phyloP scores from a whole-genome alignment of 2,113 vertebrate genomes.

The Barnardius zonarius region DNA sequence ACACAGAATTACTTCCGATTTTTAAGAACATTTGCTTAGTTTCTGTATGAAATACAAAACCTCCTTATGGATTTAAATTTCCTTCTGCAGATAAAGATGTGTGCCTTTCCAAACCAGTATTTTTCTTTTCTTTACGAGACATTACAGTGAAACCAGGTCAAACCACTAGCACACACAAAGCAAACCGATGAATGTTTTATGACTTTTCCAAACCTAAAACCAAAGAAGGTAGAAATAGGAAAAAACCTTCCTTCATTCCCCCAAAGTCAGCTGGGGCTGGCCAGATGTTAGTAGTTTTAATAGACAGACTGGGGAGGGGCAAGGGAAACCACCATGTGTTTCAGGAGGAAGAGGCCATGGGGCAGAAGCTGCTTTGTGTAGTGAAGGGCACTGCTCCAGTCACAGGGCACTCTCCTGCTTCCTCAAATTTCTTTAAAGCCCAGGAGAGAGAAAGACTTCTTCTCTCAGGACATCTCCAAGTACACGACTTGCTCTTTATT shows the following conservation, averaged over 20 bases:
- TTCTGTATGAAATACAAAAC: background rate
- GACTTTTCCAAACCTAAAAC: background rate
- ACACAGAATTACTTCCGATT: background rate
- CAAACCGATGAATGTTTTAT: background rate
- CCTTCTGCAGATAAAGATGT: background rate
- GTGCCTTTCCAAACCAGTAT: background rate
- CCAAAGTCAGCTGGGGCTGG: background rate
- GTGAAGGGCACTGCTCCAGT: background rate
- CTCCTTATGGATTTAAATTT: background rate
- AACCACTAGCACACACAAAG: background rate
- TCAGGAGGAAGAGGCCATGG: background rate
- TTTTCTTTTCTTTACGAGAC: background rate
- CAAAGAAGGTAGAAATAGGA: background rate
- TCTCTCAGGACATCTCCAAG: background rate
- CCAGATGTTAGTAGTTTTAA: background rate
- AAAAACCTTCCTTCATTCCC: background rate
- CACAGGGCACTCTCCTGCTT: background rate
- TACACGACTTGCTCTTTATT: background rate
- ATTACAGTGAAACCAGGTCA: background rate
- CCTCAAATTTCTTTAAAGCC: background rate
- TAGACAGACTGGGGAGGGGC: background rate
- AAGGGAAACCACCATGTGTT: background rate
- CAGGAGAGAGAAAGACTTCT: background rate
- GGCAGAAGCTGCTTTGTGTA: background rate
- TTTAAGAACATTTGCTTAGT: background rate